A percentile compares a stretch with the other conserved stretches of the same genome.
phyloP scores from a whole-genome alignment of 2,888 invertebrate species.

The Sphaerophoria taeniata region DNA sequence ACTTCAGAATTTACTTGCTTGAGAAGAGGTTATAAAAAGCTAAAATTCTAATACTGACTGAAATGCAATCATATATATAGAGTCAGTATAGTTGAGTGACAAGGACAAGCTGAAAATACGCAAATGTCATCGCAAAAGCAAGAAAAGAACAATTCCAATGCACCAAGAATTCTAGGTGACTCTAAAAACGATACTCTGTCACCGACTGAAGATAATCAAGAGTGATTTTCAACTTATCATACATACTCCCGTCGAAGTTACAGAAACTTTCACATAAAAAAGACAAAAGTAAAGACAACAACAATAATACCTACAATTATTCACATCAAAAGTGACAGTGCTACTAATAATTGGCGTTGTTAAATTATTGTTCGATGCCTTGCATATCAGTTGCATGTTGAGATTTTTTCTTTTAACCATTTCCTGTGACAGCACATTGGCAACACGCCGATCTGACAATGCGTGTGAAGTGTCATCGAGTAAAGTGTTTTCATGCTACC shows the following conservation, averaged over 20 bases:
- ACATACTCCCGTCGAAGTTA: background rate
- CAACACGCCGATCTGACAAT: conserved; percentile 86
- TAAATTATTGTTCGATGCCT: conserved; percentile 88
- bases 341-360: conserved; percentile 87
- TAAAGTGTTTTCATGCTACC: conserved; percentile 87
- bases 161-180: conserved; percentile 32
- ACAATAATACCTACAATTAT: conserved; percentile 85
- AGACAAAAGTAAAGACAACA: background rate
- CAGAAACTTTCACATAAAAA: background rate
- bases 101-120: background rate
- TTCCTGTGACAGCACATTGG: conserved; percentile 86
- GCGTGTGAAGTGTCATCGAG: conserved; percentile 86
- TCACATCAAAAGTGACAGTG: conserved; percentile 87
- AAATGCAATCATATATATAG: conserved; percentile 2
- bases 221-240: background rate
- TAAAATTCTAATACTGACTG: background rate
- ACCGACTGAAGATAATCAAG: background rate
- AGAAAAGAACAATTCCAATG: conserved; percentile 14
- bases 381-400: conserved; percentile 86
- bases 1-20: background rate
- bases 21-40: conserved; percentile 9
- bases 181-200: background rate
- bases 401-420: conserved; percentile 87
- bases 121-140: conserved; percentile 1
- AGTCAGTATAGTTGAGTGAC: conserved; percentile 2